Evolutionary conservation across 2,888 invertebrate genomes (phyloP), one percentile per base, ranked within the genome.

Genomic region (Tiliacea citrago): DNA sequence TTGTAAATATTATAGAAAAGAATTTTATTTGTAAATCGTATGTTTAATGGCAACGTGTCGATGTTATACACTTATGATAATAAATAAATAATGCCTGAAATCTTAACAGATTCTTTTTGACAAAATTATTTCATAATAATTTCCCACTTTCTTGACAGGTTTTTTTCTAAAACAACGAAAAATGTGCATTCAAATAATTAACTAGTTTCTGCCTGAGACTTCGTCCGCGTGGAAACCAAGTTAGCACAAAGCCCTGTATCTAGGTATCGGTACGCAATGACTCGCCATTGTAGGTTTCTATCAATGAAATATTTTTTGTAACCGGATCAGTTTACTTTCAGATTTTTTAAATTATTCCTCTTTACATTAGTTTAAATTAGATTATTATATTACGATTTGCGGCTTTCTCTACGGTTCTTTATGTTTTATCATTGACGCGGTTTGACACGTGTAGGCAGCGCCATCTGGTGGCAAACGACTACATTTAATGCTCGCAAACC

Each of bases 51-150:
- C 95, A 93, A 95, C 92, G 95, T 95, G 95, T 96, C 94, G 95
- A 95, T 96, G 96, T 96, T 95, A 96, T 95, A 96, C 95, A 95
- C 92, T 92, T 94, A 95, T 92, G 90, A 92, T 93, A 93, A 93
- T 94, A 93, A 96, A 94, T 93, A 92, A 94, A 94, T 92, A 92
- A 94, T 90, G 94, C 94, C 93, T 93, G 87, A 88, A 86, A 82
- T 83, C 60, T 58, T 29, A 13, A 0, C 9, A n/a, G 24, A n/a
- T 53, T 85, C 82, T 67, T 62, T 65, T 67, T 24, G 9, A 45
- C 9, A 21, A 3, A 9, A 1, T 57, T n/a, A n/a, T n/a, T n/a
- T n/a, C n/a, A n/a, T n/a, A n/a, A n/a, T n/a, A n/a, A 18, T 39
- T 18, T 45, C 13, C 2, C 16, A 3, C n/a, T n/a, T 16, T 42